Percentiles rank a stretch among this genome's conserved stretches.
Conservation (phyloP, 2,797 vertebrate species). For the Darevskia mixta region DNA sequence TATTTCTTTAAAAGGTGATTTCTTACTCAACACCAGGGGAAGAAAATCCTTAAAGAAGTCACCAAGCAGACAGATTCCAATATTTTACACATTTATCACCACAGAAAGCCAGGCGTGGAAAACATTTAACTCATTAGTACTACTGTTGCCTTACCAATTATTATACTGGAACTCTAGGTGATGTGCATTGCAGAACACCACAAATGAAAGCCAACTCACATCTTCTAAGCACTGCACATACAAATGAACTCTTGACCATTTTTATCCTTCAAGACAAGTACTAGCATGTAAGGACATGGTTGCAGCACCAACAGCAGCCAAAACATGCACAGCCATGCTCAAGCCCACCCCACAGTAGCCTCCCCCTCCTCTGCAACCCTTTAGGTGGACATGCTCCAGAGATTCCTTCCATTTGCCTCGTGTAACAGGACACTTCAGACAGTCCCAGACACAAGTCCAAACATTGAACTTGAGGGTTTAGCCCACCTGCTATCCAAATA, state of each 20-base stretch:
- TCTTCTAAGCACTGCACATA: constrained; percentile 10
- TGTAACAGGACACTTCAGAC: constrained; percentile 60
- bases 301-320: constrained; percentile 21
- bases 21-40: constrained; percentile 45
- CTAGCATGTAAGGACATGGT: background rate
- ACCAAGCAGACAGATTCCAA: constrained; percentile 2
- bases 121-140: constrained; percentile 46
- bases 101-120: constrained; percentile 69
- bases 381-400: constrained; percentile 66
- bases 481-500: constrained; percentile 63
- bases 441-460: constrained; percentile 53
- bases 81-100: background rate
- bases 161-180: background rate
- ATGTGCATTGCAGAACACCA: constrained; percentile 19
- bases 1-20: background rate
- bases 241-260: background rate
- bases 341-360: constrained; percentile 64
- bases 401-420: constrained; percentile 61
- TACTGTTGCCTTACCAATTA: constrained; percentile 39
- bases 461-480: constrained; percentile 55
- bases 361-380: constrained; percentile 67
- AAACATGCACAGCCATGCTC: constrained; percentile 28
- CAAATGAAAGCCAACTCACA: constrained; percentile 1
- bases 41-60: constrained; percentile 43
- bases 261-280: constrained; percentile 23